A percentile compares a stretch with the other conserved stretches of the same genome.
phyloP scores from a whole-genome alignment of 2,113 vertebrate species.

The Beaufortia kweichowensis region DNA sequence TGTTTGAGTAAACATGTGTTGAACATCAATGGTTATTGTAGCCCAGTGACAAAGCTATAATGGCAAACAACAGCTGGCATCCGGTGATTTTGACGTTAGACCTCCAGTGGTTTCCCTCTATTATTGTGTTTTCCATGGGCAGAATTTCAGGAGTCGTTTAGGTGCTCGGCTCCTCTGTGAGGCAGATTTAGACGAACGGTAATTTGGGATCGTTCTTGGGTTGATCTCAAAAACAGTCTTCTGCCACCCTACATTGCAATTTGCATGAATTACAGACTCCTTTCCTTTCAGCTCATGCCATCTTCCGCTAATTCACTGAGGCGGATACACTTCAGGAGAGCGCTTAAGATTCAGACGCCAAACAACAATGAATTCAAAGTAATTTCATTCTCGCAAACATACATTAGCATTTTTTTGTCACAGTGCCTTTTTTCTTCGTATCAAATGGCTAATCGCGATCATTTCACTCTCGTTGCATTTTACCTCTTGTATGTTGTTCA shows the following conservation, averaged over 20 bases:
- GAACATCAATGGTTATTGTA: constrained; percentile 31
- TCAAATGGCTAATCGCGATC: background rate
- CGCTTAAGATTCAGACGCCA: background rate
- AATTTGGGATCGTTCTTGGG: constrained; percentile 46
- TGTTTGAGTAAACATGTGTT: constrained; percentile 2
- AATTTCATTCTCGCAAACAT: constrained; percentile 1
- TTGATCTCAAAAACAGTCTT: constrained; percentile 11
- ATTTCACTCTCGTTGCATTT: background rate
- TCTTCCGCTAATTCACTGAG: constrained; percentile 13
- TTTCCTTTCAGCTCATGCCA: constrained; percentile 29
- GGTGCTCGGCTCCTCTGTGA: constrained; percentile 32
- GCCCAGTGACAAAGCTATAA: constrained; percentile 48
- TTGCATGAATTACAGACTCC: constrained; percentile 49
- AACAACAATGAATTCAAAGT: background rate
- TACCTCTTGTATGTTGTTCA: background rate
- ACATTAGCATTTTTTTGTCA: background rate
- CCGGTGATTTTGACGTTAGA: constrained; percentile 15
- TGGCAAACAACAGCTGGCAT: constrained; percentile 32
- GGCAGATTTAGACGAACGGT: constrained; percentile 23
- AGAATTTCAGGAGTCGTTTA: constrained; percentile 43
- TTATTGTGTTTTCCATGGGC: constrained; percentile 41
- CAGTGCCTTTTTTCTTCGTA: background rate
- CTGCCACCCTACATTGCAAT: constrained; percentile 40
- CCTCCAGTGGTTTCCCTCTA: constrained; percentile 43
- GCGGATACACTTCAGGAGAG: background rate